Percentiles rank a stretch among this genome's conserved stretches.
These are phyloP conservation scores for Dendrolimus kikuchii DNA, from an alignment of 1,140 invertebrate genomes.

Conservation along the genomic window DNA sequence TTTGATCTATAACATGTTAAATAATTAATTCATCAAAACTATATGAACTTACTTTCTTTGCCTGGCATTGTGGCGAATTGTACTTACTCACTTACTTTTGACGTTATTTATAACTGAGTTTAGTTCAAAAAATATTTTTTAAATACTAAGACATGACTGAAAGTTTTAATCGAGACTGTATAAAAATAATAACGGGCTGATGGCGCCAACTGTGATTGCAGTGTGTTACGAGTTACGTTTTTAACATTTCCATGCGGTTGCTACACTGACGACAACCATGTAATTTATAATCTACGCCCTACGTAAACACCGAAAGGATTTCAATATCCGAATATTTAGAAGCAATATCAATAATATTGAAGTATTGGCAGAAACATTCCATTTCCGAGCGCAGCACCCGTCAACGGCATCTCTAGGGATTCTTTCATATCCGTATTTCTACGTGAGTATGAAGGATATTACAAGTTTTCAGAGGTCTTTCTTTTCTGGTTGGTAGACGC, in stretches of 20 bases:
- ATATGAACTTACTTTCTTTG: too few species aligned
- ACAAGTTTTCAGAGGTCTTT: constrained; percentile 23
- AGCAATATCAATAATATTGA: constrained; percentile 49
- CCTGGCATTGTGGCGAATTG: too few species aligned
- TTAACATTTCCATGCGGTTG: too few species aligned
- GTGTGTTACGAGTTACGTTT: background rate
- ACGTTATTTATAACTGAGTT: too few species aligned
- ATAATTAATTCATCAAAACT: too few species aligned
- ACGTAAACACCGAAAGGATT: constrained; percentile 22
- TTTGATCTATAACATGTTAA: too few species aligned
- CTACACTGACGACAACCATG: background rate
- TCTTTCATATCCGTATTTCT: constrained; percentile 10
- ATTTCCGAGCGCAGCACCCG: constrained; percentile 29
- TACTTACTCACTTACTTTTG: too few species aligned
- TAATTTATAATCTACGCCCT: constrained; percentile 16
- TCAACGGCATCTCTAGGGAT: constrained; percentile 15
- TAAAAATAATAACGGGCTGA: background rate
- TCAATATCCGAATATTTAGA: constrained; percentile 35
- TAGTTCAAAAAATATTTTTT: too few species aligned
- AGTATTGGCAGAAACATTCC: constrained; percentile 47
- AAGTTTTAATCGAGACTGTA: too few species aligned
- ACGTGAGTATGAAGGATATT: constrained; percentile 4
- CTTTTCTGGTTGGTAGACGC: constrained; percentile 21
- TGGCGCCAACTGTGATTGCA: background rate
- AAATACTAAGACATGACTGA: too few species aligned